phyloP scores from a whole-genome alignment of 2,113 vertebrate genomes.

The Danio rerio region DNA sequence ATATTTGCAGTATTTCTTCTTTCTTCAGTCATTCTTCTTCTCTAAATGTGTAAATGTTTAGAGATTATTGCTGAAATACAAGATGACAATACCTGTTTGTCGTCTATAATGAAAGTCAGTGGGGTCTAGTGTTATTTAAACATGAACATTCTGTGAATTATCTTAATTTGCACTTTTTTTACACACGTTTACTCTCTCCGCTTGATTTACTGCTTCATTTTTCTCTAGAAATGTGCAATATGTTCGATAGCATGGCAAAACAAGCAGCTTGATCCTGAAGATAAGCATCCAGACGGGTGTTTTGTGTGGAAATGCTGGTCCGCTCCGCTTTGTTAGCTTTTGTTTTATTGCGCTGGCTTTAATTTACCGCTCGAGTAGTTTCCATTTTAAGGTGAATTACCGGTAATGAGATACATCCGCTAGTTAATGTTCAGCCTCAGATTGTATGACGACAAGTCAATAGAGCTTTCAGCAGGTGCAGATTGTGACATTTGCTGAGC shows the following conservation, averaged over 20 bases:
- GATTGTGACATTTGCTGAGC: conserved; percentile 23
- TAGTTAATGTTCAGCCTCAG: conserved; percentile 17
- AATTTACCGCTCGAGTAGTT: conserved; percentile 44
- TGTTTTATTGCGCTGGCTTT: conserved; percentile 35
- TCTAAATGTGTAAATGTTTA: too few species aligned
- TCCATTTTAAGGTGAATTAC: conserved; percentile 46
- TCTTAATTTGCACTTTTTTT: background rate
- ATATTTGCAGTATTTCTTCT: too few species aligned
- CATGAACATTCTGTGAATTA: background rate
- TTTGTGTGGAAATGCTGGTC: background rate
- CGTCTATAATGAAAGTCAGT: too few species aligned
- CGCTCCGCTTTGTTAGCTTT: conserved; percentile 21
- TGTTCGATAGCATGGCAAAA: background rate
- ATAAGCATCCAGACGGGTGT: background rate
- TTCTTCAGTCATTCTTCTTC: too few species aligned
- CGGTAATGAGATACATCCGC: conserved; percentile 44
- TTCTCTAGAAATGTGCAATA: background rate
- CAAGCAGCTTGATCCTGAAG: background rate
- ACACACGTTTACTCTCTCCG: too few species aligned
- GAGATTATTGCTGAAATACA: too few species aligned
- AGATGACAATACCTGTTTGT: too few species aligned
- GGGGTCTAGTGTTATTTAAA: too few species aligned
- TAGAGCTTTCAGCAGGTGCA: conserved; percentile 22
- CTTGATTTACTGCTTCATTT: background rate
- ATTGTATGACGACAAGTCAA: conserved; percentile 27